Evolutionary conservation across 92 coral and sea anemone species (phyloP).

Genomic region (Ricordea florida): DNA sequence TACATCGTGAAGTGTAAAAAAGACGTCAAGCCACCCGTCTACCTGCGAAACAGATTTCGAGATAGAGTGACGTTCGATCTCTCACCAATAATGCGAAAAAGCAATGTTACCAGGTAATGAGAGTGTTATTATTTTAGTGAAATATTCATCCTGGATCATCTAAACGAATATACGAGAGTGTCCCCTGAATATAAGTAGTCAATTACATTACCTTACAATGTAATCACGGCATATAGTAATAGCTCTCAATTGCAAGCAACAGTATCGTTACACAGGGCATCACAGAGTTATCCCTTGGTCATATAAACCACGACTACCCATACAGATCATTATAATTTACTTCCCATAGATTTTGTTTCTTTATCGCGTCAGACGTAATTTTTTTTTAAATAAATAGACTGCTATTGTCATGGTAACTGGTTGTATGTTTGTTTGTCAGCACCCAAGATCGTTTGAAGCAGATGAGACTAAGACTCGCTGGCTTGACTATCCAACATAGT

Average conservation of each 20-base stretch:
- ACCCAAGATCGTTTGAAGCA: not conserved
- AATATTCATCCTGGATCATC: not conserved
- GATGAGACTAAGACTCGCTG: not conserved
- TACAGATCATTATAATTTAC: no score
- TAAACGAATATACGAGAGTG: no score
- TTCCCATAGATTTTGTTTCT: no score
- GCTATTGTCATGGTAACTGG: not conserved
- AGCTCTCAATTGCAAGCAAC: no score
- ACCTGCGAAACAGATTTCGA: constrained; percentile 67
- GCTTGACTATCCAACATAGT: not conserved
- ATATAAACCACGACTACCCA: no score
- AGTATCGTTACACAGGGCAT: no score
- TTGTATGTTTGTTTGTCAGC: not conserved
- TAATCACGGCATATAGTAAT: no score
- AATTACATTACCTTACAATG: no score
- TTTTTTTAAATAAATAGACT: not conserved
- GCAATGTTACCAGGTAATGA: not conserved
- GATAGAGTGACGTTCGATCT: constrained; percentile 77
- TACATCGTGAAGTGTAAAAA: constrained; percentile 74
- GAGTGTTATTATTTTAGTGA: not conserved
- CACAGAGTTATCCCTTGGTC: no score
- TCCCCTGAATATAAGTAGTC: not conserved
- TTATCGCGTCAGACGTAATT: not conserved
- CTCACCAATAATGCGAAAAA: constrained; percentile 72
- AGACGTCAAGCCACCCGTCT: constrained; percentile 71